Conservation (phyloP, 2,113 vertebrate species). For the Aspiorhynchus laticeps region DNA sequence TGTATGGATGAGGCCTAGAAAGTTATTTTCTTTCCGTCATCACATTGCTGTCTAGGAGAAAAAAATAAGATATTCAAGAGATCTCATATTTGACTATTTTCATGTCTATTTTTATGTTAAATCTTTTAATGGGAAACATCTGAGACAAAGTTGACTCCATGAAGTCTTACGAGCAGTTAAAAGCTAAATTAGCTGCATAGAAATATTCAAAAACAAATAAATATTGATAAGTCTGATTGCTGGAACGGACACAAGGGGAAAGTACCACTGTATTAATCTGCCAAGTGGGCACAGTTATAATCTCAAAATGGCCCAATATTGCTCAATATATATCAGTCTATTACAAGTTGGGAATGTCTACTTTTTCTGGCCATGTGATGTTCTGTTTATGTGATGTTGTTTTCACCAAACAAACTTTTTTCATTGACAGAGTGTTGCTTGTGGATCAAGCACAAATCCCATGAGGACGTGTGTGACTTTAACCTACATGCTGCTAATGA, state of each 20-base stretch:
- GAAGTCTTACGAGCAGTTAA: neutral
- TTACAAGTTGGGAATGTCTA: constrained; percentile 8
- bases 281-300: neutral
- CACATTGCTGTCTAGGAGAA: neutral
- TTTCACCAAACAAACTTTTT: constrained; percentile 38
- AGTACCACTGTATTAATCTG: neutral
- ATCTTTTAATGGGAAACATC: too few species aligned
- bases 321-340: neutral
- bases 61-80: neutral
- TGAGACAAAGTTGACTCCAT: neutral
- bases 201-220: neutral
- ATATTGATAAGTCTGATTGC: neutral
- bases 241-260: neutral
- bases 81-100: neutral
- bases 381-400: constrained; percentile 31
- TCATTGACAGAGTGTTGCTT: constrained; percentile 28
- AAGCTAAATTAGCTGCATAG: neutral
- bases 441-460: neutral
- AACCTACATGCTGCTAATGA: constrained; percentile 47
- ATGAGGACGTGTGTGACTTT: constrained; percentile 30
- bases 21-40: too few species aligned
- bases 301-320: neutral
- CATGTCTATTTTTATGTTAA: neutral
- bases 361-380: neutral
- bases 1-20: too few species aligned